Evolutionary conservation across 2,888 invertebrate genomes (phyloP), one percentile per base, ranked within the genome.

Genomic region (Dryadula phaetusa): DNA sequence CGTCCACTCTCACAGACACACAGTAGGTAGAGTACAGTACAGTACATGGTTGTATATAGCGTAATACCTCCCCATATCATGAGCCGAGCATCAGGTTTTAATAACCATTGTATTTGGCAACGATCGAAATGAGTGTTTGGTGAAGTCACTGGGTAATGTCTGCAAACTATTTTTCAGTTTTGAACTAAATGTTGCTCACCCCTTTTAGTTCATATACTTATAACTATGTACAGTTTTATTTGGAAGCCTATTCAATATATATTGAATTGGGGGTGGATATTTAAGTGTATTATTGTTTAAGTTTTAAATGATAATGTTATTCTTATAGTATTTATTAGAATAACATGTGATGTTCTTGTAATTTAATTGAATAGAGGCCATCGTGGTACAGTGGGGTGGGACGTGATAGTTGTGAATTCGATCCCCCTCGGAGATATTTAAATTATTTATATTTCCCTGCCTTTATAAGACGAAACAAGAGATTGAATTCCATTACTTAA

Each of bases 71-170:
- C 82, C 80, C 79, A 82, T 82, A 87, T 84, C 83, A 85, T 83
- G 81, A 83, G 81, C 76, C 78, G 75, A 78, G 82, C 84, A 85
- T 83, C 87, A 81, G 81, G 86, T 90, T 91, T 90, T 92, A 92
- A 92, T 92, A 92, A 91, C 91, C 92, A 92, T 92, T 92, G 92
- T 92, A 92, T 92, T 92, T 92, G 86, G 90, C 82, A 85, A 79
- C 89, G 88, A 92, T 92, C 88, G 90, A 90, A 92, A 92, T 92
- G 90, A 91, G 90, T 84, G 83, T 86, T 86, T 84, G 82, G 80
- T 79, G 80, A 82, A 83, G 80, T 78, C 76, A 74, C 75, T 75
- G 79, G 80, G 80, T 82, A 82, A 83, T 82, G 86, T 87, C 87
- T 86, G 87, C 78, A 77, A 84, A 85, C 85, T 85, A 85, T 82